phyloP scores from a whole-genome alignment of 35 echinoderm and acorn worm species.

The Heliocidaris tuberculata region DNA sequence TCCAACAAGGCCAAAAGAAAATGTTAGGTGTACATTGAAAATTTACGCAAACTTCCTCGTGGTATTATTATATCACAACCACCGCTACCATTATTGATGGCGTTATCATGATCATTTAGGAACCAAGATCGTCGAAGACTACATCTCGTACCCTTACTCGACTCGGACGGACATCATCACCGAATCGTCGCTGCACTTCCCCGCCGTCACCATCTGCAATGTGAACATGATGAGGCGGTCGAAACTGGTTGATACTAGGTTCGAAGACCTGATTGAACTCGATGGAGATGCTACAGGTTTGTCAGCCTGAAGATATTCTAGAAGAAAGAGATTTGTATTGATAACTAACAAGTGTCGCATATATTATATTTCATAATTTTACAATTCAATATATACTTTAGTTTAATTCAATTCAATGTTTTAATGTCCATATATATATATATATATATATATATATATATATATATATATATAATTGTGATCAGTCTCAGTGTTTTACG shows the following conservation, averaged over 20 bases:
- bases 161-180: constrained; percentile 71
- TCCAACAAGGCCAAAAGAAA: no score
- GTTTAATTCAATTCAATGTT: no score
- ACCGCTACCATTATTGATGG: no score
- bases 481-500: no score
- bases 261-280: constrained; percentile 42
- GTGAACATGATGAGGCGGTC: constrained; percentile 70
- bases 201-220: constrained; percentile 73
- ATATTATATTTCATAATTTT: no score
- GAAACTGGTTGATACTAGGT: constrained; percentile 46
- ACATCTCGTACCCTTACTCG: constrained; percentile 55
- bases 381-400: no score
- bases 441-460: no score
- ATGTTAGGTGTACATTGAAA: neutral
- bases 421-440: no score
- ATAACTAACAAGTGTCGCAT: no score
- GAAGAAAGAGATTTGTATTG: no score
- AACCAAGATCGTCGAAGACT: constrained; percentile 40
- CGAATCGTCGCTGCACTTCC: constrained; percentile 55
- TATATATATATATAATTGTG: no score
- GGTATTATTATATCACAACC: neutral
- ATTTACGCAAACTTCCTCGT: neutral
- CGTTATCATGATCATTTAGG: neutral
- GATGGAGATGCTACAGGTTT: constrained; percentile 35
- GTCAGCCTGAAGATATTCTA: constrained; percentile 22